phyloP scores from a whole-genome alignment of 2,888 invertebrate genomes.

The Onthophagus sagittarius region DNA sequence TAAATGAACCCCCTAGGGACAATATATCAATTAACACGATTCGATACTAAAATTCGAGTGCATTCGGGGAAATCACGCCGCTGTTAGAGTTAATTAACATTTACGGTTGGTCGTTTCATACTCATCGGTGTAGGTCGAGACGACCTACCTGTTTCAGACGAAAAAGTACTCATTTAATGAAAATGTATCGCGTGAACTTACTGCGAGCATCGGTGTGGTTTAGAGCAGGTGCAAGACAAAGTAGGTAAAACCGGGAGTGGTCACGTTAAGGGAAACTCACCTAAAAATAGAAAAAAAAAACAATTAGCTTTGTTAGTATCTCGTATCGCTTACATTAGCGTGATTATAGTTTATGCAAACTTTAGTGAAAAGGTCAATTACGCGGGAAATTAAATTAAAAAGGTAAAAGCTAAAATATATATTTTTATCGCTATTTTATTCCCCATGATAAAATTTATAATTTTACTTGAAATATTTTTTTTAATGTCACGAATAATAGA shows the following conservation, averaged over 20 bases:
- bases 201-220: not conserved
- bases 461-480: no score
- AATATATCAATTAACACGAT: not conserved
- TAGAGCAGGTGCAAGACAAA: not conserved
- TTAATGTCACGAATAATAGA: no score
- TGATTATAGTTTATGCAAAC: not conserved
- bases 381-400: not conserved
- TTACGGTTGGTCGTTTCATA: not conserved
- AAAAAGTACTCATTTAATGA: constrained; percentile 9
- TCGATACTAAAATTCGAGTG: not conserved
- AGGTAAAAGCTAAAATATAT: not conserved
- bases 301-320: not conserved
- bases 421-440: no score
- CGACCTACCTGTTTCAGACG: not conserved
- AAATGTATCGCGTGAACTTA: constrained; percentile 10
- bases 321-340: not conserved
- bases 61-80: not conserved
- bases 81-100: constrained; percentile 2
- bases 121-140: not conserved
- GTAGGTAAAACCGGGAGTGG: not conserved
- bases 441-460: no score
- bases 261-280: not conserved
- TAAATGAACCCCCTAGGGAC: not conserved
- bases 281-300: not conserved
- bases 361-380: not conserved